phyloP scores from a whole-genome alignment of 2,797 vertebrate species.

The Carcharodon carcharias region DNA sequence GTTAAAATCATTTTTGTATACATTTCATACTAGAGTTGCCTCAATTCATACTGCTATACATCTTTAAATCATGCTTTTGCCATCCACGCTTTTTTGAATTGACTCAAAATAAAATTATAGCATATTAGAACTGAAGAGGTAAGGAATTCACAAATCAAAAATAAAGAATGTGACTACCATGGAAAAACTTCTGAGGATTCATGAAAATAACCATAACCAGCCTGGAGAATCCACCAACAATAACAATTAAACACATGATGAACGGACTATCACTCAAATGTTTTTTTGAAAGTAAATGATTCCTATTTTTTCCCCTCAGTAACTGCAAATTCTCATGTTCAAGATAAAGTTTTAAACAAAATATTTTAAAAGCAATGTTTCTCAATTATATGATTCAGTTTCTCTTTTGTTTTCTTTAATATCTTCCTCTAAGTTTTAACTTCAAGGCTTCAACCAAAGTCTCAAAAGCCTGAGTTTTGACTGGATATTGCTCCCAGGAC shows the following conservation, averaged over 20 bases:
- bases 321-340: background rate
- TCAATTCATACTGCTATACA: background rate
- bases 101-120: background rate
- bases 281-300: background rate
- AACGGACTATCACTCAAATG: background rate
- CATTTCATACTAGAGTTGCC: background rate
- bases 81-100: background rate
- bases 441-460: background rate
- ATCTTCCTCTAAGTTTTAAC: background rate
- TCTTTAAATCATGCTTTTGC: background rate
- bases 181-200: background rate
- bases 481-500: background rate
- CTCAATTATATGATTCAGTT: background rate
- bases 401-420: background rate
- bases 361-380: background rate
- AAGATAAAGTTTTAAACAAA: background rate
- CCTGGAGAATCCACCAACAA: background rate
- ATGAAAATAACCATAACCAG: background rate
- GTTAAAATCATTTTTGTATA: background rate
- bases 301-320: background rate
- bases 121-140: background rate
- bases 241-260: background rate
- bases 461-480: conserved; percentile 1
- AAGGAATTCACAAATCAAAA: background rate
- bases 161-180: background rate